A percentile compares a stretch with the other conserved stretches of the same genome.
Evolutionary conservation across 1,140 invertebrate species (phyloP).

Genomic region (Plutomurus gul): DNA sequence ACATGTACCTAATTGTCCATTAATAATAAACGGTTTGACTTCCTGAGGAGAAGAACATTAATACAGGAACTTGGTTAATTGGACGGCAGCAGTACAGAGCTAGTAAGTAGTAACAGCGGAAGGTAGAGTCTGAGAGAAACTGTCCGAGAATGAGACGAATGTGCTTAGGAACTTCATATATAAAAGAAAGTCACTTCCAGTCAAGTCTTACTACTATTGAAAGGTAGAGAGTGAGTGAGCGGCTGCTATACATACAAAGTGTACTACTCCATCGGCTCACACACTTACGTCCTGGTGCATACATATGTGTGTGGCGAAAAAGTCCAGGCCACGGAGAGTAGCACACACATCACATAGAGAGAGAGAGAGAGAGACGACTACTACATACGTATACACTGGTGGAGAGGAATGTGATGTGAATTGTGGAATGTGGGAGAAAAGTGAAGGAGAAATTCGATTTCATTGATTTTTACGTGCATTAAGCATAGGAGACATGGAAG

Average conservation of each 20-base stretch:
- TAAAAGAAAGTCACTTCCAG: no score
- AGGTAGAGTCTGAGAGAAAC: neutral
- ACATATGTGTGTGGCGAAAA: no score
- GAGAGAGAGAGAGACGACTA: no score
- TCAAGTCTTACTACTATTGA: no score
- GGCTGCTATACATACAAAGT: no score
- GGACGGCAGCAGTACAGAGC: neutral
- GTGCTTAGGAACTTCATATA: neutral
- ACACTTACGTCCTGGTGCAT: no score
- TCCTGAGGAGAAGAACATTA: neutral
- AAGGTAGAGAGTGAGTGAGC: no score
- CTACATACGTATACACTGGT: no score
- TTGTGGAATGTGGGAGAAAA: constrained; percentile 27
- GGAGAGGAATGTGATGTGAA: constrained; percentile 24
- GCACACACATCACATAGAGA: no score
- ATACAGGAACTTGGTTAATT: neutral
- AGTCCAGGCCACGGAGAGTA: no score
- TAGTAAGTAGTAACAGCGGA: neutral
- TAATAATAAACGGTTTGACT: neutral
- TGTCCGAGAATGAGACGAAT: neutral
- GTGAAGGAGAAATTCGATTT: constrained; percentile 29
- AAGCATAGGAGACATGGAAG: neutral
- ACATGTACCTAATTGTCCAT: neutral
- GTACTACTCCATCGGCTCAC: no score
- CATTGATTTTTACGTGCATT: constrained; percentile 29